Percentiles rank a stretch among this genome's conserved stretches.
phyloP scores from a whole-genome alignment of 1,140 invertebrate species.

The Ptiloglossa arizonensis region DNA sequence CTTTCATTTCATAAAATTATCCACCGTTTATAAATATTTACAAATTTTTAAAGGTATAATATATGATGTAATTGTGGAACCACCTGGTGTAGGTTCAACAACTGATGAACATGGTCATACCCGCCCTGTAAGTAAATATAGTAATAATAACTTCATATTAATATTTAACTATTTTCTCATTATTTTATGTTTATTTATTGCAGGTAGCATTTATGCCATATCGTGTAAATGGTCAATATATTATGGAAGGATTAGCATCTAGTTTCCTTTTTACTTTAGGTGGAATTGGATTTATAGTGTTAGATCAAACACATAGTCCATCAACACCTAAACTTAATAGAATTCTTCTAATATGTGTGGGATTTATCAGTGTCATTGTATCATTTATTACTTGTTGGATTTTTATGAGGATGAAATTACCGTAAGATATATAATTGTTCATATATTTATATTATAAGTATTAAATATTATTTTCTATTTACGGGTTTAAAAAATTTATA shows the following conservation, averaged over 20 bases:
- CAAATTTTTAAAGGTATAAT: constrained; percentile 94
- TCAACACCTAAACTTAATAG: constrained; percentile 96
- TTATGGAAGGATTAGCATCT: constrained; percentile 98
- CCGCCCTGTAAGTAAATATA: constrained; percentile 87
- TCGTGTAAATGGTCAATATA: constrained; percentile 98
- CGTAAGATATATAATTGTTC: no score
- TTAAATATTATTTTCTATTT: neutral
- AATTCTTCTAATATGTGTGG: constrained; percentile 94
- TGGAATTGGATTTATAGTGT: constrained; percentile 97
- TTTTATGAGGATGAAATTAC: constrained; percentile 99
- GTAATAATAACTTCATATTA: neutral
- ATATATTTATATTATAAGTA: no score
- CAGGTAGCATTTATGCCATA: constrained; percentile 99
- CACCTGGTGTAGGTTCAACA: constrained; percentile 97
- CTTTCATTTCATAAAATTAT: neutral
- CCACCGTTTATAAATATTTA: constrained; percentile 3
- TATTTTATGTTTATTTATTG: constrained; percentile 29
- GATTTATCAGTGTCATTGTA: constrained; percentile 95
- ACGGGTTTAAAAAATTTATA: neutral
- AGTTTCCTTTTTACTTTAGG: constrained; percentile 98
- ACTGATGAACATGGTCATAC: constrained; percentile 98
- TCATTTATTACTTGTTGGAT: constrained; percentile 98
- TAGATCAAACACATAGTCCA: constrained; percentile 96
- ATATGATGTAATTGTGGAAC: constrained; percentile 99
- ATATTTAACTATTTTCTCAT: constrained; percentile 13